Evolutionary conservation across 2,888 invertebrate genomes (phyloP), one percentile per base, ranked within the genome.

Genomic region (Ophion costatus): DNA sequence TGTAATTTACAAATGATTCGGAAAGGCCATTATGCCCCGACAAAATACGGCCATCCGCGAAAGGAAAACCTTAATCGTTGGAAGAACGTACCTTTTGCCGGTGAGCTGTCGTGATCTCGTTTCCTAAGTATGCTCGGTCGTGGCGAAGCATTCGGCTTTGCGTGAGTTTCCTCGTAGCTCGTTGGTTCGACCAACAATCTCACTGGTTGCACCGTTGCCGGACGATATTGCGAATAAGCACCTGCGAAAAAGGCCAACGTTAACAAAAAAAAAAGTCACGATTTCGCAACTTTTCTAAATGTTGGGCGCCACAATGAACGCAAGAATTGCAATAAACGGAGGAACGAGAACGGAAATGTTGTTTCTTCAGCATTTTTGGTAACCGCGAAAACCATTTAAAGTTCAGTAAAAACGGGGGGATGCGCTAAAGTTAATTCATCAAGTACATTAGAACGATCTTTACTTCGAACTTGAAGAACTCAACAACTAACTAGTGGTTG

Each of bases 101-200:
- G 93, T 71, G 93, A 94, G 87, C 86, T 90, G 71, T 98, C 98
- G 73, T 96, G 95, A 88, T 98, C 98, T 59, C 98, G 95, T 94
- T 98, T 98, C 83, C 98, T 95, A 82, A 98, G 94, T 94, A 98
- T 97, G 90, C 97, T 97, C 0, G 98, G 98, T 86, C 98, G 94
- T 0, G 97, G 97, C 22, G 97, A 95, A 9, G 96, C 95, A 77
- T 95, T 95, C 0, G 92, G 95, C 88, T 93, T 94, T 10, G 90
- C 89, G 75, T 92, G 92, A 3, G 91, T 90, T 84, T 93, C 93
- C 64, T 93, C 94, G 56, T 92, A 93, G 66, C 90, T 90, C 22
- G 86, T 83, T 56, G 92, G 91, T 64, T 94, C 94, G 9, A 93
- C 93, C n/a, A 93, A 88, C 63, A 94, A 87, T 80, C 94, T 89